Base-by-base conservation (phyloP, 2,113 vertebrate genomes). In the Nibea coibor region DNA sequence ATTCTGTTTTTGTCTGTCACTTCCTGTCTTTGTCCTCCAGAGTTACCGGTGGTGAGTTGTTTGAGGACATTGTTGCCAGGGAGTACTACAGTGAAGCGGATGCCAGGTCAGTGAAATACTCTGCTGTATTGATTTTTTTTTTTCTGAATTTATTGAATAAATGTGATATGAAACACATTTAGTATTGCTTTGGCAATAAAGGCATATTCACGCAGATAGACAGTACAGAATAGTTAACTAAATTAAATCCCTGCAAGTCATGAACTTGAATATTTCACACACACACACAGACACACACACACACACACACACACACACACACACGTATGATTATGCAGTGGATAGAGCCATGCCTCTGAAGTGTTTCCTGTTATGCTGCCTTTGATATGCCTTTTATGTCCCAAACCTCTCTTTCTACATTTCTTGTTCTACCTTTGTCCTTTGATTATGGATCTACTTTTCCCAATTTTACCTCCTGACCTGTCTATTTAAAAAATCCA, bases 71-170 rank as follows among this genome's bases (percentile, higher is more conserved):
- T 59, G 97, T 98, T 80, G 97, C 97, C 87, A 94, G 97, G 87
- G 97, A 98, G 84, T 98, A 98, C 93, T 98, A 98, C 82, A 98
- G 97, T 75, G 97, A 98, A 94, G 96, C 97, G 45, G 97, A 98
- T 85, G 97, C 97, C 95, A 98, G 97, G 97, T 98, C 92, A 94
- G 96, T 95, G 1, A 3, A 2, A 24, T 1, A 19, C n/a, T 16
- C 24, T 51, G 39, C 3, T 63, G 20, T 17, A 1, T 53, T 50
- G 2, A 22, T 57, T 5, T 63, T 62, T 62, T 62, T 26, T 26
- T 26, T 26, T 26, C 57, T 70, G 31, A 31, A 20, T 61, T 26
- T 11, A 65, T 15, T 72, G 10, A 48, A 22, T 26, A 61, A 24
- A 39, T 83, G 50, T 64, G 2, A 24, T 4, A 39, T 45, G 20